Base-by-base conservation (phyloP, 92 coral and sea anemone genomes). In the Umimayanthus chanpuru region DNA sequence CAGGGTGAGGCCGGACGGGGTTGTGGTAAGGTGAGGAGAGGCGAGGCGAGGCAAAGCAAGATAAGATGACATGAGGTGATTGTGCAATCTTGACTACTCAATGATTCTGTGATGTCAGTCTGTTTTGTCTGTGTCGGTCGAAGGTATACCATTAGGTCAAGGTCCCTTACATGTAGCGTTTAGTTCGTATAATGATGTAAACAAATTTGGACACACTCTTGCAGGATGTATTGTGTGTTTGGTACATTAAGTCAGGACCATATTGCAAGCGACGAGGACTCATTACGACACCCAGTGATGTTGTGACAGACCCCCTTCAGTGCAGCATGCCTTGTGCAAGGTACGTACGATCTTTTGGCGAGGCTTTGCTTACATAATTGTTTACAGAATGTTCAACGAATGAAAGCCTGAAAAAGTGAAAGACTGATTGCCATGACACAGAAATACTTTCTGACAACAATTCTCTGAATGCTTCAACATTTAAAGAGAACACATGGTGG, bases 181-280 rank as follows among this genome's bases (percentile, higher is more conserved):
- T 23, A 61, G 21, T 5, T 20, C 68, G 25, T 61, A 23, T 20
- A 61, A 61, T 5, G 6, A 61, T 18, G 4, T 61, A 4, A 61
- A 61, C 18, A 12, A 61, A 61, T 23, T 5, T 21, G 25, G 15
- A 61, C 68, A 38, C 26, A 11, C 26, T 65, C 16, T 74, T 41
- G 43, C 73, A 94, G 97, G 91, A 80, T 80, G 79, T 74, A 68
- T 36, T 80, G 18, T 94, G 96, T 88, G 93, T 20, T 18, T 94
- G 96, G 96, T 64, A 44, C 23, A 41, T 25, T 6, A 25, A 11
- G 4, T 6, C 25, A n/a, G 47, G 44, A 74, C 41, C 79, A 74
- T 74, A 16, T 18, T 74, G 79, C 16, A 30, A 41, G 5, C 14
- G 11, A 21, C 29, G 83, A 85, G 76, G 68, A 49, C 6, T 93